These are phyloP conservation scores for Drosophila colorata DNA, from an alignment of 2,888 invertebrate genomes.

Conservation along the genomic window DNA sequence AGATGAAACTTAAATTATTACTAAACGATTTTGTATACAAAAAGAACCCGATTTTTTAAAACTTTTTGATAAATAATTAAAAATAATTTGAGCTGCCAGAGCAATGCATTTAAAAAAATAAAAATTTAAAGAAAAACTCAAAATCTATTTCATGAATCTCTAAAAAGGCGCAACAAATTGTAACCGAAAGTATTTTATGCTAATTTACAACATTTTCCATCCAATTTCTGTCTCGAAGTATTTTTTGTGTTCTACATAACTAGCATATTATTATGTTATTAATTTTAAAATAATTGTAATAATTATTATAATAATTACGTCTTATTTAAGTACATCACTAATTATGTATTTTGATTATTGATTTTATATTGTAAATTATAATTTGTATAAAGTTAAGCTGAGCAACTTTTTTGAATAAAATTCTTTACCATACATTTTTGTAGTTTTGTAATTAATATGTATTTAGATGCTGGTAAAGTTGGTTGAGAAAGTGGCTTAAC, in stretches of 20 bases:
- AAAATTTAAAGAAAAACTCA: neutral
- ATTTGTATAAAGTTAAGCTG: constrained; percentile 79
- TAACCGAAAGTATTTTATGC: constrained; percentile 62
- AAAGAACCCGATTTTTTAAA: constrained; percentile 28
- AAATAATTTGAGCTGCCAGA: constrained; percentile 61
- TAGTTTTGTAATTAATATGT: too few relatives aligned
- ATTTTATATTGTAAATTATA: constrained; percentile 70
- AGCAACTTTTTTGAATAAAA: constrained; percentile 79
- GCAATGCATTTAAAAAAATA: constrained; percentile 60
- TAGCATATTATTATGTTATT: constrained; percentile 62
- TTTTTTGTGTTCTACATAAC: constrained; percentile 27
- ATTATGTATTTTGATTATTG: constrained; percentile 66
- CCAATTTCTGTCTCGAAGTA: constrained; percentile 38
- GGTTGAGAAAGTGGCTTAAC: too few relatives aligned
- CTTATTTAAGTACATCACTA: constrained; percentile 70
- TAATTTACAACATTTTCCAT: constrained; percentile 57
- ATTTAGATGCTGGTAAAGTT: too few relatives aligned
- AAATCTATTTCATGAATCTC: constrained; percentile 23
- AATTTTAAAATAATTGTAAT: constrained; percentile 38
- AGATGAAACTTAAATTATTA: constrained; percentile 60
- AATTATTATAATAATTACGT: constrained; percentile 46
- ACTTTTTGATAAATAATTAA: constrained; percentile 40
- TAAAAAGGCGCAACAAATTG: constrained; percentile 41
- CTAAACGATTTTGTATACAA: constrained; percentile 49
- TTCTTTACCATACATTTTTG: constrained; percentile 73